Evolutionary conservation across 2,888 invertebrate species (phyloP), one percentile per base, ranked within the genome.

Genomic region (Leptarthrus brevirostris): DNA sequence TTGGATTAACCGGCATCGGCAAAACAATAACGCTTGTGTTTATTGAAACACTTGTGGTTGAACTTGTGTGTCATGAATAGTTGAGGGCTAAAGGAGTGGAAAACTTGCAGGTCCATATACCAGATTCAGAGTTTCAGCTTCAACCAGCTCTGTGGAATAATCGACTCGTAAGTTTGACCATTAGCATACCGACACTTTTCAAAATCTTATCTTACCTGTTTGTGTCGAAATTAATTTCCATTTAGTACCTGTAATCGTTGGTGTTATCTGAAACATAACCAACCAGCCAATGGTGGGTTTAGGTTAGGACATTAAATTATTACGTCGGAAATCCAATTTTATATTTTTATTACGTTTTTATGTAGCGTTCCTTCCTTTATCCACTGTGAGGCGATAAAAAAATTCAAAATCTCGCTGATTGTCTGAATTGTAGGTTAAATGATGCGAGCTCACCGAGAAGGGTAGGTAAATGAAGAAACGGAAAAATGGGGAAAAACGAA

Each of bases 351-450:
- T 54, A 18, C 54, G 18, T 54, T 54, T 54, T 54, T 54, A 49
- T 26, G 30, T 54, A n/a, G 10, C 14, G 10, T 26, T 54, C 12
- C 8, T 3, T n/a, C 8, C 40, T 12, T 40, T 12, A 12, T 40
- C 40, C 3, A 40, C 16, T 20, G 14, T 40, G 47, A n/a, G 44
- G 49, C 66, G 12, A 49, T 22, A 66, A 49, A 49, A 66, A 49
- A 66, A 52, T 52, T 69, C 69, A 52, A 69, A 69, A 69, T 52
- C 52, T 52, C 69, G 18, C 30, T 69, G 69, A 69, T 69, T 69
- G 69, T 69, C 69, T 69, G 52, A 69, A 69, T 69, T 49, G 69
- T 69, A 69, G 69, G 69, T 69, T 69, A 69, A 69, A 69, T 69
- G 69, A 69, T 69, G 52, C 52, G 69, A 69, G n/a, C 52, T 30